These are phyloP conservation scores for Arvicanthis niloticus DNA, from an alignment of 2,113 vertebrate genomes.

Conservation along the genomic window DNA sequence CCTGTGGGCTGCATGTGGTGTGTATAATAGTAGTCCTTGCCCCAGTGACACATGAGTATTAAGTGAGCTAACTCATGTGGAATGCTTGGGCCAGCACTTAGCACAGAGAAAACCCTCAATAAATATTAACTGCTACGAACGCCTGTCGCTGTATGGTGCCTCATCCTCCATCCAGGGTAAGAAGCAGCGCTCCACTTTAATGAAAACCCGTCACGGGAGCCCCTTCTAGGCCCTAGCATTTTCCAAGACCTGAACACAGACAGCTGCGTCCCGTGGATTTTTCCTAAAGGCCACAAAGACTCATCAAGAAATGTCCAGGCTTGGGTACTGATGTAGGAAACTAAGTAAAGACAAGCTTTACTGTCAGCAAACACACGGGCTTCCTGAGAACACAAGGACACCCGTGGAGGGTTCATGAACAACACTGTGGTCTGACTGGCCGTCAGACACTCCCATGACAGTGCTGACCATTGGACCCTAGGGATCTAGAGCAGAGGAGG, in stretches of 20 bases:
- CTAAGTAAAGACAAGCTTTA: background rate
- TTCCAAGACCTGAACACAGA: background rate
- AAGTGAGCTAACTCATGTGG: background rate
- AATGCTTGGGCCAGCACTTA: background rate
- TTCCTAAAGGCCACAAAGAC: background rate
- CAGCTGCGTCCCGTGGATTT: background rate
- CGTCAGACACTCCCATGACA: too few relatives aligned
- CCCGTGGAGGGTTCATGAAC: background rate
- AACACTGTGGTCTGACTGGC: background rate
- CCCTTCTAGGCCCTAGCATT: background rate
- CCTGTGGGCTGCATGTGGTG: background rate
- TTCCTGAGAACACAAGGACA: background rate
- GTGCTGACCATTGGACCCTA: background rate
- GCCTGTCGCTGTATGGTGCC: background rate
- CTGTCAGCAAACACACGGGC: background rate
- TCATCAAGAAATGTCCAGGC: background rate
- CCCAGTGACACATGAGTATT: background rate
- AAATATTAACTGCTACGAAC: background rate
- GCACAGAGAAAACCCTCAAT: background rate
- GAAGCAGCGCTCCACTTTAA: background rate
- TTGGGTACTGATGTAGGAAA: background rate
- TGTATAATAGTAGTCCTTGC: background rate
- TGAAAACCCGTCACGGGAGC: background rate
- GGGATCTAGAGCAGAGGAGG: background rate
- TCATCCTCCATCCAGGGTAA: background rate